phyloP scores from a whole-genome alignment of 1,140 invertebrate species.

The Panonychus citri region DNA sequence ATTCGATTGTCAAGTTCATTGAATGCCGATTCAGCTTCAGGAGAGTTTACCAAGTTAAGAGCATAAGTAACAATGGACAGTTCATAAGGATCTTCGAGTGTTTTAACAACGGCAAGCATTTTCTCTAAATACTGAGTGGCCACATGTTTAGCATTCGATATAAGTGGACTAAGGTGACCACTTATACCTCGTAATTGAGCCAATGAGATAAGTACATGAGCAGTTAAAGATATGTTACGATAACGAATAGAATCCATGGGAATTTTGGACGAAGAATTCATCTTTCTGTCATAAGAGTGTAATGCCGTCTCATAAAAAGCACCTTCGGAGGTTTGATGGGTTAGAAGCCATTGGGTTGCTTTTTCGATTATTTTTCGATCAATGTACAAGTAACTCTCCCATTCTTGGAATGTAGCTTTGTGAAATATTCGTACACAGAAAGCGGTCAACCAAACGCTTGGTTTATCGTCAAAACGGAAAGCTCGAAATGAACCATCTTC shows the following conservation, averaged over 20 bases:
- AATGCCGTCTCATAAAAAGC: slow-evolving; percentile 62
- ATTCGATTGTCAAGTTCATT: slow-evolving; percentile 39
- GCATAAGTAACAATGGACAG: slow-evolving; percentile 68
- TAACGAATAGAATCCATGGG: slow-evolving; percentile 28
- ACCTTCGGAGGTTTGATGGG: slow-evolving; percentile 51
- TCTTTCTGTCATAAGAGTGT: slow-evolving; percentile 47
- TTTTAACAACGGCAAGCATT: slow-evolving; percentile 46
- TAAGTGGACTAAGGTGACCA: slow-evolving; percentile 36
- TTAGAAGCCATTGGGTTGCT: slow-evolving; percentile 49
- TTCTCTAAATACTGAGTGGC: slow-evolving; percentile 58
- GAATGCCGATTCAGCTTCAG: slow-evolving; percentile 54
- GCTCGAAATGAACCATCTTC: slow-evolving; percentile 67
- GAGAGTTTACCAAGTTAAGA: slow-evolving; percentile 47
- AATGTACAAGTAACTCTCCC: slow-evolving; percentile 76
- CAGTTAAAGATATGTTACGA: slow-evolving; percentile 62
- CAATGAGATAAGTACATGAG: slow-evolving; percentile 62
- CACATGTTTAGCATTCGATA: slow-evolving; percentile 36
- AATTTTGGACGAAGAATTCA: slow-evolving; percentile 35
- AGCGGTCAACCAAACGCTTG: slow-evolving; percentile 40
- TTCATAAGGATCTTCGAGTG: slow-evolving; percentile 49
- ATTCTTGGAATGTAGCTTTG: slow-evolving; percentile 61
- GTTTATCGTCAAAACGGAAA: slow-evolving; percentile 37
- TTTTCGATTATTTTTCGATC: slow-evolving; percentile 53
- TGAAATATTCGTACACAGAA: slow-evolving; percentile 60
- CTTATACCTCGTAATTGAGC: slow-evolving; percentile 25